A percentile compares a stretch with the other conserved stretches of the same genome.
Conservation (phyloP, 2,113 vertebrate genomes). For the Lycaon pictus region DNA sequence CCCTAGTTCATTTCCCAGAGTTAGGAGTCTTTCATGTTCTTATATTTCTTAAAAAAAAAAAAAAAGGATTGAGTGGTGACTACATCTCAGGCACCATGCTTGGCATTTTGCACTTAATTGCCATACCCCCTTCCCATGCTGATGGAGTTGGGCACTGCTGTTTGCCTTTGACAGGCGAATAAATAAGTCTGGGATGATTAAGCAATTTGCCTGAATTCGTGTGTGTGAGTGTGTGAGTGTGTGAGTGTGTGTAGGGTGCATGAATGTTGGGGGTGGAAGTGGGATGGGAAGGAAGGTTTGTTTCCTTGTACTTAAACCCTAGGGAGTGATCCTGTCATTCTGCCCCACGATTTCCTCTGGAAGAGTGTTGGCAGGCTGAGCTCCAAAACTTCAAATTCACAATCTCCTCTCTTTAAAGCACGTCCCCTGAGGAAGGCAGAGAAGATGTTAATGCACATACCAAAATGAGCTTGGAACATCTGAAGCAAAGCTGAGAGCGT, state of each 20-base stretch:
- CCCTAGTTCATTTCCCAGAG: no score
- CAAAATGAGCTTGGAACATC: neutral
- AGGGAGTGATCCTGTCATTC: neutral
- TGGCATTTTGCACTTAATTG: neutral
- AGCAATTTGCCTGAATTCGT: neutral
- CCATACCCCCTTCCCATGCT: neutral
- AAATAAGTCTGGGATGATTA: neutral
- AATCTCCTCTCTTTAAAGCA: constrained; percentile 21
- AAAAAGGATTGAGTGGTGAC: neutral
- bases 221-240: neutral
- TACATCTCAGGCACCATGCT: neutral
- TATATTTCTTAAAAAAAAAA: no score
- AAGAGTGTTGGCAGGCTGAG: neutral
- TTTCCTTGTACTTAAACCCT: neutral
- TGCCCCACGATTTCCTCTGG: neutral
- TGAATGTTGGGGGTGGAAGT: neutral
- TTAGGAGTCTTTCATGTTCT: no score
- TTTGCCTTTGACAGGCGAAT: neutral
- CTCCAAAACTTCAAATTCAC: neutral
- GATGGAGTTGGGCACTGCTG: neutral
- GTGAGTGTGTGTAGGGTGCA: neutral
- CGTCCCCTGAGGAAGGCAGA: neutral
- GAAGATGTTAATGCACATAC: neutral
- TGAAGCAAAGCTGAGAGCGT: neutral
- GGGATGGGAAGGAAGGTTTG: neutral